Conservation (phyloP, 2,797 vertebrate genomes). For the Acipenser transmontanus region DNA sequence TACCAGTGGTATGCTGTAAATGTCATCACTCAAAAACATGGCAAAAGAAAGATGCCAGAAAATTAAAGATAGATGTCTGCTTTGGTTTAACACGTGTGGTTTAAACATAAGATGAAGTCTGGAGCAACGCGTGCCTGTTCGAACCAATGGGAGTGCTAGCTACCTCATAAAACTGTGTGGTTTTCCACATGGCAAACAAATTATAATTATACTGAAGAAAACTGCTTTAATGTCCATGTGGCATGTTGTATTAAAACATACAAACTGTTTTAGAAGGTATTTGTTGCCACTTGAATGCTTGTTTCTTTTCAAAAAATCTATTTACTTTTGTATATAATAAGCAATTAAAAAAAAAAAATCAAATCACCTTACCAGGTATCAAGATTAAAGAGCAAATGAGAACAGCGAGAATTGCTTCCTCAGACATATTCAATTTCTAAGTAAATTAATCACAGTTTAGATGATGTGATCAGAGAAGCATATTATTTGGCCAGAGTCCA, state of each 20-base stretch:
- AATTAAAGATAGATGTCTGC: conserved; percentile 32
- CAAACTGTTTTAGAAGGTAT: background rate
- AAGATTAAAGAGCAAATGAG: conserved; percentile 17
- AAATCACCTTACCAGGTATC: conserved; percentile 12
- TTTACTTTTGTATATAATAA: background rate
- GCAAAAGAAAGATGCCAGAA: conserved; percentile 36
- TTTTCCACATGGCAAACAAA: conserved; percentile 8
- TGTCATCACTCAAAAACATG: conserved; percentile 40
- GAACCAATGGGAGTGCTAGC: conserved; percentile 25
- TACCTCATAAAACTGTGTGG: conserved; percentile 14
- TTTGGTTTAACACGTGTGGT: conserved; percentile 37
- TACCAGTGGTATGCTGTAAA: conserved; percentile 22
- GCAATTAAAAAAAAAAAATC: background rate
- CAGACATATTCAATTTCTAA: conserved; percentile 35
- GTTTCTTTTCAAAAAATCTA: background rate
- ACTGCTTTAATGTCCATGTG: background rate
- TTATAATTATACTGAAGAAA: conserved; percentile 6
- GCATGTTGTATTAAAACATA: background rate
- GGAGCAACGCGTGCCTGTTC: conserved; percentile 12
- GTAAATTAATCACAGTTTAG: conserved; percentile 34
- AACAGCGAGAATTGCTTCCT: conserved; percentile 30
- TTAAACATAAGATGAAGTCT: conserved; percentile 3
- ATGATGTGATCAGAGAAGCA: conserved; percentile 40
- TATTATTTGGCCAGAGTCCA: conserved; percentile 42
- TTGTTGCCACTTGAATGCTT: background rate